Evolutionary conservation across 2,113 vertebrate species (phyloP).

Genomic region (Phrynosoma blainvillii): DNA sequence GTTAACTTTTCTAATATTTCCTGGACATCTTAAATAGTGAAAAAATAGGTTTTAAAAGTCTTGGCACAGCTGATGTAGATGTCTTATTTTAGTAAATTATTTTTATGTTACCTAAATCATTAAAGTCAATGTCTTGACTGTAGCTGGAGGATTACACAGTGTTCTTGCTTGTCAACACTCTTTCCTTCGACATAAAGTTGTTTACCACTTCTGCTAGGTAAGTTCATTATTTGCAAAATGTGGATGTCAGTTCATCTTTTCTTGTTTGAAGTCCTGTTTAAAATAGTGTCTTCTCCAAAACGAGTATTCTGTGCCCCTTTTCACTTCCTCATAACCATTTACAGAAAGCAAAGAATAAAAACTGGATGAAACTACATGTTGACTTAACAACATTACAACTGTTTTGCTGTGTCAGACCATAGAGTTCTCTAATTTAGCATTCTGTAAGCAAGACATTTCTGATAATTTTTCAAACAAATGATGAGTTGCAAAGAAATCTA

Average conservation of each 20-base stretch:
- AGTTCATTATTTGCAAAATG: not conserved
- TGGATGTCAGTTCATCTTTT: constrained; percentile 37
- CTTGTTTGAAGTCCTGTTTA: constrained; percentile 13
- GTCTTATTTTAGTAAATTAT: constrained; percentile 46
- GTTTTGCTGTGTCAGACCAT: not conserved
- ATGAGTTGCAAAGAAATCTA: not conserved
- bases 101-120: constrained; percentile 69
- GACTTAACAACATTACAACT: not conserved
- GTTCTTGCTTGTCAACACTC: constrained; percentile 53
- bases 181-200: constrained; percentile 40
- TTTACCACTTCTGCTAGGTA: constrained; percentile 37
- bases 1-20: constrained; percentile 52
- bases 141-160: constrained; percentile 66
- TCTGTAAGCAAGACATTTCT: not conserved
- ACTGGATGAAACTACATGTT: not conserved
- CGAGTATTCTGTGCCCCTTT: not conserved
- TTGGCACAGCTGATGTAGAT: constrained; percentile 50
- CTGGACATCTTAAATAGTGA: constrained; percentile 63
- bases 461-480: not conserved
- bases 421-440: not conserved
- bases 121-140: constrained; percentile 58
- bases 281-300: not conserved
- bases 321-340: not conserved
- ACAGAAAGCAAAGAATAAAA: not conserved
- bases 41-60: constrained; percentile 32